Conservation (phyloP, 2,888 invertebrate genomes). For the Bellardia pandia region DNA sequence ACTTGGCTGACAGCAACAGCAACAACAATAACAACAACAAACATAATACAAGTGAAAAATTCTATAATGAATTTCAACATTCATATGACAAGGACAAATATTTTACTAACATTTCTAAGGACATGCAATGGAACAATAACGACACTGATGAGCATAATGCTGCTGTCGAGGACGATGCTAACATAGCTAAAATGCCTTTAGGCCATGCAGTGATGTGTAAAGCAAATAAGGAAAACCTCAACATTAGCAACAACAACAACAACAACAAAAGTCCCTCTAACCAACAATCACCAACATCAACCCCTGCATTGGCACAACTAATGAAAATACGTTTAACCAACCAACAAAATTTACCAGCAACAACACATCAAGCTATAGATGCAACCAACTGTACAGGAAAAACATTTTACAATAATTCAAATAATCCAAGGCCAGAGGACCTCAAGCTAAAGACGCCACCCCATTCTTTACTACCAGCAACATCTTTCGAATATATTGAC, state of each 20-base stretch:
- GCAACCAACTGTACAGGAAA: slow-evolving; percentile 33
- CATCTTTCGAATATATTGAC: slow-evolving; percentile 48
- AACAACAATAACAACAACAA: slow-evolving; percentile 20
- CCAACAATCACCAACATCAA: slow-evolving; percentile 26
- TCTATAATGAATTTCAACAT: slow-evolving; percentile 44
- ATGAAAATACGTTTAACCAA: slow-evolving; percentile 61
- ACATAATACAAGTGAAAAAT: slow-evolving; percentile 16
- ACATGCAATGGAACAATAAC: slow-evolving; percentile 22
- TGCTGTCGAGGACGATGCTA: slow-evolving; percentile 1
- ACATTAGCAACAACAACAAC: slow-evolving; percentile 16
- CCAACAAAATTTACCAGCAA: slow-evolving; percentile 15
- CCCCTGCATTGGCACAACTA: slow-evolving; percentile 58
- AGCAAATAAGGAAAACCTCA: slow-evolving; percentile 49
- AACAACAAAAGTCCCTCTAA: slow-evolving; percentile 26
- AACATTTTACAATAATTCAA: slow-evolving; percentile 30
- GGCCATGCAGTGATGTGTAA: slow-evolving; percentile 66
- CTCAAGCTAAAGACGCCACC: neutral
- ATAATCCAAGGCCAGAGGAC: neutral
- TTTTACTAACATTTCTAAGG: slow-evolving; percentile 8
- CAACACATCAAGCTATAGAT: neutral
- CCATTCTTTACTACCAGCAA: neutral
- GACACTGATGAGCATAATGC: neutral
- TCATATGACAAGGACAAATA: slow-evolving; percentile 48
- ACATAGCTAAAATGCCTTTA: slow-evolving; percentile 76
- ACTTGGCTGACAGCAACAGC: slow-evolving; percentile 21